Base-by-base conservation (phyloP, 2,113 vertebrate species). In the Bubalus kerabau region DNA sequence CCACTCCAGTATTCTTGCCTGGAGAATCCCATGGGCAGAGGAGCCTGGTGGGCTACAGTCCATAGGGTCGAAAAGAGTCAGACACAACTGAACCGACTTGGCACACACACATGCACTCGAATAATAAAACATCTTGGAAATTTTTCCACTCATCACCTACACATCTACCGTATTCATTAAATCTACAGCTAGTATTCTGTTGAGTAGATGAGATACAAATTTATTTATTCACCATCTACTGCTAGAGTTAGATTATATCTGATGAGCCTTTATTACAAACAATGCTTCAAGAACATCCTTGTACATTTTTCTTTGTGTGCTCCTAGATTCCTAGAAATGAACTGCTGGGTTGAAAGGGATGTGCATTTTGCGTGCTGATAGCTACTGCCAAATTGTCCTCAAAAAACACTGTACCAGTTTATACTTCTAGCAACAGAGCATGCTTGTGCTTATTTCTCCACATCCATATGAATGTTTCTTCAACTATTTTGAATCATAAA, bases 251-350 rank as follows among this genome's bases (percentile, higher is more conserved):
- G 87, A 46, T 67, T 52, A 15, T 87, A 85, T 30, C 60, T 26
- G 40, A 23, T 64, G 54, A 71, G 67, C 36, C 71, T 71, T 54
- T 95, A 82, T 28, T 88, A 76, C 40, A 93, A 91, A 74, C 30
- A 50, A 5, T 54, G 15, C 15, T 83, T 95, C 56, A 83, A 62
- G 71, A 87, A 57, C 17, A 94, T 50, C 59, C 14, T 48, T 54
- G 56, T n/a, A 30, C 87, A 43, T 67, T 32, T 57, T 50, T 74
- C 87, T 92, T 90, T 84, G n/a, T 52, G 17, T 54, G 17, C 24
- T 80, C 94, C 60, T 46, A 81, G 94, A 91, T 80, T 94, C 52
- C 92, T 84, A 87, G 94, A 82, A 93, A 92, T 80, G 60, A 90
- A 83, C 56, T 84, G 36, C 74, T 74, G 46, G 26, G 4, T 87